A percentile compares a stretch with the other conserved stretches of the same genome.
These are phyloP conservation scores for Burhinus bistriatus DNA, from an alignment of 2,113 vertebrate genomes.

Conservation along the genomic window DNA sequence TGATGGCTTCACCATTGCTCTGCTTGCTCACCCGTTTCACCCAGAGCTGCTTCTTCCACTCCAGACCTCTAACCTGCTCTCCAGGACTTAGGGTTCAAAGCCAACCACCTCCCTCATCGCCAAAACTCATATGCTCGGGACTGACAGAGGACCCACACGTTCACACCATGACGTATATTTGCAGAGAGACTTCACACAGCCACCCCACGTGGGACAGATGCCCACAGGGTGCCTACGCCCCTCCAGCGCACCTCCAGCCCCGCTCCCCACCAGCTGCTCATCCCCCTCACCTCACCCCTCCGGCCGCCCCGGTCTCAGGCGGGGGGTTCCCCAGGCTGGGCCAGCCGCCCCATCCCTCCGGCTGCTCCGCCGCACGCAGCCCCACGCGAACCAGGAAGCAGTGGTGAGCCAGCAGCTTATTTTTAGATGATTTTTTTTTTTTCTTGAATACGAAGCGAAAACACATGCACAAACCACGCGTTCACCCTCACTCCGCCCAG, in stretches of 20 bases:
- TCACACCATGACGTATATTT: rapidly evolving
- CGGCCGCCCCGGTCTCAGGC: rapidly evolving
- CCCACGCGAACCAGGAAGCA: background rate
- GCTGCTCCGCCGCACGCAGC: background rate
- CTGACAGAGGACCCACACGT: background rate
- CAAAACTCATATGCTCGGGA: background rate
- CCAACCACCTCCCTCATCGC: rapidly evolving
- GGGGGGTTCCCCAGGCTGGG: background rate
- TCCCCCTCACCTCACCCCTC: background rate
- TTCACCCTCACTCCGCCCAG: background rate
- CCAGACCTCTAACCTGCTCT: background rate
- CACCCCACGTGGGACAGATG: background rate
- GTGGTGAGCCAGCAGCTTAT: background rate
- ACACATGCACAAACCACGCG: background rate
- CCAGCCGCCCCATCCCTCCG: background rate
- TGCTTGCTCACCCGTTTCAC: background rate
- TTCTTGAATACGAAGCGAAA: background rate
- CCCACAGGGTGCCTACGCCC: background rate
- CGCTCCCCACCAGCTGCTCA: background rate
- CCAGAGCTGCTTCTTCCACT: background rate
- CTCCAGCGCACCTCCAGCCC: background rate
- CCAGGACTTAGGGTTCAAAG: background rate
- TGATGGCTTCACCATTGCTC: background rate
- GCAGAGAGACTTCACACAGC: rapidly evolving
- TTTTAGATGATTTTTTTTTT: conserved; percentile 4